These are phyloP conservation scores for Luperina nickerlii DNA, from an alignment of 2,888 invertebrate species.

Conservation along the genomic window DNA sequence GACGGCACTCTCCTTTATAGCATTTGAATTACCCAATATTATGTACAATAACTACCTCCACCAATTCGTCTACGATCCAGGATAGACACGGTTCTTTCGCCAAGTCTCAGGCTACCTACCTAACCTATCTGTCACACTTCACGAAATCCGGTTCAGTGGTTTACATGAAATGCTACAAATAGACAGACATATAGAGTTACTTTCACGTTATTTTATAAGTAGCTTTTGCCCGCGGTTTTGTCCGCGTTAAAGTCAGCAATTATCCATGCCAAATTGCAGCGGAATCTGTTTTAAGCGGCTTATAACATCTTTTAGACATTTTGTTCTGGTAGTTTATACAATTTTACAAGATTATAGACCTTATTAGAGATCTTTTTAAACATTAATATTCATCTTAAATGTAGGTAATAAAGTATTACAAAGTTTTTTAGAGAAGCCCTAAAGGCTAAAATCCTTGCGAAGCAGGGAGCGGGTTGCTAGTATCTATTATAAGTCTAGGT, in stretches of 20 bases:
- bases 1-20: not conserved
- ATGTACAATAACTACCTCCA: not conserved
- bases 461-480: not conserved
- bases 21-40: not conserved
- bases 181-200: not conserved
- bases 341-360: too few species aligned
- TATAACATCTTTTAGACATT: not conserved
- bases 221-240: not conserved
- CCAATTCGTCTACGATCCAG: not conserved
- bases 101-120: too few species aligned
- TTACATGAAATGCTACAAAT: not conserved
- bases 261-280: not conserved
- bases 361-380: too few species aligned
- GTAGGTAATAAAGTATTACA: not conserved
- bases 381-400: not conserved
- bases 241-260: too few species aligned
- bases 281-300: too few species aligned
- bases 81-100: not conserved
- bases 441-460: not conserved
- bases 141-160: not conserved
- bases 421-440: not conserved
- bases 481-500: not conserved
- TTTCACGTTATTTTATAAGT: not conserved
- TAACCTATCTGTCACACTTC: not conserved
- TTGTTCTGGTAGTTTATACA: not conserved